phyloP scores from a whole-genome alignment of 1,140 invertebrate species.

The Paramacrobiotus metropolitanus region DNA sequence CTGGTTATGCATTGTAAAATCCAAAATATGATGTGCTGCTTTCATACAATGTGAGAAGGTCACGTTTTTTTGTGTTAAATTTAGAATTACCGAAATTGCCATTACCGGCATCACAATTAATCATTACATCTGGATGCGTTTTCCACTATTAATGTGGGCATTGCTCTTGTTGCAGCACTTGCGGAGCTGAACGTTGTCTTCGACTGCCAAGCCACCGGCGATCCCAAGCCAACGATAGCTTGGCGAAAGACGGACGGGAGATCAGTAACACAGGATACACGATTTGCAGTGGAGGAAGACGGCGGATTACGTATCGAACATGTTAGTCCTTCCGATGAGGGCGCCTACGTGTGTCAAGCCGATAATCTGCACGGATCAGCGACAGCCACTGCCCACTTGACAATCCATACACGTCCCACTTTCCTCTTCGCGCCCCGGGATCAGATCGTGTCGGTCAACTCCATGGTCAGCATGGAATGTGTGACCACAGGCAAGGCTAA shows the following conservation, averaged over 20 bases:
- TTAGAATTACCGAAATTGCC: no score
- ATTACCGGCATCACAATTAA: no score
- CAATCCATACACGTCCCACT: slow-evolving; percentile 44
- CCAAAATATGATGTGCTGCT: no score
- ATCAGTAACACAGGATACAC: not conserved
- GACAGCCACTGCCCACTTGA: slow-evolving; percentile 41
- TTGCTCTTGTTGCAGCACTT: no score
- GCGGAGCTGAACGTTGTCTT: slow-evolving; percentile 28
- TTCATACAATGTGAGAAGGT: no score
- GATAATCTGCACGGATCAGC: slow-evolving; percentile 50
- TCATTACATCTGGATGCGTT: no score
- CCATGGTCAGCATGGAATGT: slow-evolving; percentile 54
- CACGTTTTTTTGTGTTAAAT: no score
- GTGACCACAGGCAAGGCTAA: no score
- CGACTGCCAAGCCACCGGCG: slow-evolving; percentile 63
- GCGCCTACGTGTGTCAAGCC: slow-evolving; percentile 52
- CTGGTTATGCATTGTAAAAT: no score
- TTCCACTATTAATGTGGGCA: no score
- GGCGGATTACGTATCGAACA: slow-evolving; percentile 46
- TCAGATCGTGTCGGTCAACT: slow-evolving; percentile 43
- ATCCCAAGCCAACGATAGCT: slow-evolving; percentile 60
- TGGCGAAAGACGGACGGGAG: slow-evolving; percentile 59
- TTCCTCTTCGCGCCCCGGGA: slow-evolving; percentile 52
- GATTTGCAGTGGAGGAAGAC: slow-evolving; percentile 34
- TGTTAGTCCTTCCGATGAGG: slow-evolving; percentile 47